Evolutionary conservation across 1,140 invertebrate genomes (phyloP), one percentile per base, ranked within the genome.

Genomic region (Neodiprion virginianus): DNA sequence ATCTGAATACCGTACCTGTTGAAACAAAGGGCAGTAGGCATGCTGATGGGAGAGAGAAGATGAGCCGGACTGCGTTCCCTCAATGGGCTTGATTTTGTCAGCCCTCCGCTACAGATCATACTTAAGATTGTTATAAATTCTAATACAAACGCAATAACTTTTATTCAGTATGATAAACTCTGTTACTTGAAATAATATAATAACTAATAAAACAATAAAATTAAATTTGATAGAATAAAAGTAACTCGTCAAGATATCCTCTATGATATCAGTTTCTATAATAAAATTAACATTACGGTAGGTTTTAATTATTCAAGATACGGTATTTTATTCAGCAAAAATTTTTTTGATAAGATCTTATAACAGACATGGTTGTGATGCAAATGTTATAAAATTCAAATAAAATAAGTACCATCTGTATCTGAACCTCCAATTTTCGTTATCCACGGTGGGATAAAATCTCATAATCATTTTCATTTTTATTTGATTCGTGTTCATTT

Each of bases 31-130:
- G 89, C 91, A 84, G 82, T 89, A 81, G 93, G 92, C 91, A 94
- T 94, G 89, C 91, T 91, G 88, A 94, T 94, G 83, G 93, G 93
- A 83, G 93, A 92, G 79, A 94, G 91, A 87, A 92, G 92, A 88
- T 90, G 89, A 72, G 92, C 92, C 78, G 92, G 84, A 80, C 87
- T 87, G 70, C 84, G 85, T 79, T 86, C 89, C 80, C 79, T 86
- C 78, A 89, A 85, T 76, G 89, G 89, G 79, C 89, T 89, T 80
- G 88, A 88, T 84, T 91, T 90, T 75, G 88, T 88, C 78, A 86
- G 71, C 72, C 82, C 82, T 84, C 84, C 84, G 82, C 86, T 88
- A 81, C 79, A 81, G 69, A 82, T 78, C 78, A 85, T 77, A 83
- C 82, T 86, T 84, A 75, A 73, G 5, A 85, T 81, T 84, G 67